Percentiles rank a stretch among this genome's conserved stretches.
phyloP scores from a whole-genome alignment of 1,140 invertebrate genomes.

The Penaeus indicus region DNA sequence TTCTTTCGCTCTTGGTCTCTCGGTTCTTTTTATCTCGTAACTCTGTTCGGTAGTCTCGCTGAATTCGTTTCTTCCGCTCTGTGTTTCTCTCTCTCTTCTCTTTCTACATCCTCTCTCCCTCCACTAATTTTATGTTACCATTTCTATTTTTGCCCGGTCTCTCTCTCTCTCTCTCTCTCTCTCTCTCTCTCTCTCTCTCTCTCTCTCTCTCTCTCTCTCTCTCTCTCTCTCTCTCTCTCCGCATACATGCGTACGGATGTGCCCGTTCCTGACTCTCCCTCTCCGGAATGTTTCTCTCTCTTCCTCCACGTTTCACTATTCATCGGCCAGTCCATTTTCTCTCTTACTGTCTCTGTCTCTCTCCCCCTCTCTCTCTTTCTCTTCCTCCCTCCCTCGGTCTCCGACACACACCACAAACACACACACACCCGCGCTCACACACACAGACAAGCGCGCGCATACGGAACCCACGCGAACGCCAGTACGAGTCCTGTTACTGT shows the following conservation, averaged over 20 bases:
- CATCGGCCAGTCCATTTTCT: neutral
- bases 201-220: neutral
- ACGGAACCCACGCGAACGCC: too few relatives aligned
- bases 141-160: neutral
- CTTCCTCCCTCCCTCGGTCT: neutral
- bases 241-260: neutral
- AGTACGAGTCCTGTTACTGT: too few relatives aligned
- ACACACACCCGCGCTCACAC: too few relatives aligned
- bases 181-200: neutral
- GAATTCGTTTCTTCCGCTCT: neutral
- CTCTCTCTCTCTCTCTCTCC: neutral
- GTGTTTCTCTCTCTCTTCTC: neutral
- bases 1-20: neutral
- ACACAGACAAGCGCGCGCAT: too few relatives aligned
- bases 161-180: neutral
- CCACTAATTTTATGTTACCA: neutral
- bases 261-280: neutral
- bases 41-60: neutral
- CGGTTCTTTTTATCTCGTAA: too few relatives aligned
- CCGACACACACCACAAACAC: too few relatives aligned
- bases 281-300: too few relatives aligned
- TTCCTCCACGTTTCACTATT: neutral
- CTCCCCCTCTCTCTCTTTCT: slow-evolving; percentile 7
- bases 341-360: neutral
- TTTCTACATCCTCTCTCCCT: neutral